Evolutionary conservation across 2,888 invertebrate species (phyloP), one percentile per base, ranked within the genome.

Genomic region (Drosophila kanekoi): DNA sequence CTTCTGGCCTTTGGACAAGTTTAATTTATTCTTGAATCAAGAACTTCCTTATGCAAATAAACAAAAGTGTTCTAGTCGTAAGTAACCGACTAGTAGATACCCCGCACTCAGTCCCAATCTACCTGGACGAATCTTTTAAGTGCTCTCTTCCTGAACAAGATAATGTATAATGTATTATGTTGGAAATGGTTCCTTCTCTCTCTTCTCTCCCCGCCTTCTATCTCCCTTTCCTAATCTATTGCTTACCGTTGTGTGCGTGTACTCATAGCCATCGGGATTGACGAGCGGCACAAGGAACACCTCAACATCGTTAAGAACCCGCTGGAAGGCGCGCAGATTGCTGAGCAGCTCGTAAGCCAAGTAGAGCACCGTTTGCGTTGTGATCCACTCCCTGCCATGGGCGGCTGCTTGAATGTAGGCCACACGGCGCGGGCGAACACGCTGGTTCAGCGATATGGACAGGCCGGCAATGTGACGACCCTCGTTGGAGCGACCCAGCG

Each of bases 381-480:
- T 93, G 63, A 95, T 95, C 96, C 96, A 96, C 92, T 96, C 96
- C 51, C 96, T 93, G 0, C 91, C 92, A 61, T 92, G 92, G 5
- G 92, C 76, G 3, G 90, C 91, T 0, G 90, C 91, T 75, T 92
- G 92, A 10, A 92, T 91, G 53, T 92, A 92, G 35, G 91, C 92
- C 35, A 92, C 86, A 32, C 91, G 90, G 6, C 88, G 82, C 0
- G 87, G 78, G 0, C 90, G 87, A 0, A 58, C 51, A 1, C 89
- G 76, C 8, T 84, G 81, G 35, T 89, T 90, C 10, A 92, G 66
- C 0, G 92, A 91, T 11, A 92, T 91, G 6, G 90, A 90, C 14
- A 92, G 58, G 0, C 79, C 91, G 2, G 91, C 92, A 20, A 92
- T 77, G 20, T 91, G 89, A 0, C 92, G 92, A 23, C 92, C 92